Conservation (phyloP, 2,888 invertebrate species). For the Plemyria rubiginata region DNA sequence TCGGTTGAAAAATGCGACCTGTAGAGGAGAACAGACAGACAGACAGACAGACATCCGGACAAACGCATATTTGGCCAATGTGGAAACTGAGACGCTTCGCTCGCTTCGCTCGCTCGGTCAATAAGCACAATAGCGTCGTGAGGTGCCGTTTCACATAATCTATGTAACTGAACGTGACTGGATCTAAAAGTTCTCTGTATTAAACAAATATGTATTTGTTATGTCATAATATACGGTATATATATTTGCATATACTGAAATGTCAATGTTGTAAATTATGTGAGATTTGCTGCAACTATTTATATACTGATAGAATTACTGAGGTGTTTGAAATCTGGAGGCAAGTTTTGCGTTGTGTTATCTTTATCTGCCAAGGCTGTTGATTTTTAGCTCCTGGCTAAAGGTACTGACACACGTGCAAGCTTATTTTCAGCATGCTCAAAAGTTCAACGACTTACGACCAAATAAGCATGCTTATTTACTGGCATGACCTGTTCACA, state of each 20-base stretch:
- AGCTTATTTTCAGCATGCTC: no score
- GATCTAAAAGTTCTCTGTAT: constrained; percentile 41
- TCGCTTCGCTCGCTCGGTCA: no score
- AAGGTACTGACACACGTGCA: no score
- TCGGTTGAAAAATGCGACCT: no score
- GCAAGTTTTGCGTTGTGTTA: background rate
- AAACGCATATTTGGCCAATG: no score
- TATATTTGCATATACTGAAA: constrained; percentile 33
- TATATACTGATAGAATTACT: background rate
- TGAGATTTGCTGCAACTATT: constrained; percentile 16
- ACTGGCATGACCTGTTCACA: no score
- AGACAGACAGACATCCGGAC: no score
- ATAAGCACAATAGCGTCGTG: constrained; percentile 48
- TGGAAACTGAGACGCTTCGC: no score
- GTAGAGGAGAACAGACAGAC: no score
- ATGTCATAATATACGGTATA: constrained; percentile 29
- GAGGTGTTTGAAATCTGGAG: background rate
- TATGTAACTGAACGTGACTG: constrained; percentile 50
- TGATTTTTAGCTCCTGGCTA: background rate
- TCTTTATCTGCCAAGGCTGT: background rate
- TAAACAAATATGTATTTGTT: constrained; percentile 29
- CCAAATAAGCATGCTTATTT: no score
- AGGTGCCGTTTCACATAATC: constrained; percentile 48
- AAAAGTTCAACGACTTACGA: no score
- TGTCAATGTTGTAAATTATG: constrained; percentile 23